These are phyloP conservation scores for Cottoperca gobio DNA, from an alignment of 2,797 vertebrate genomes.

Conservation along the genomic window DNA sequence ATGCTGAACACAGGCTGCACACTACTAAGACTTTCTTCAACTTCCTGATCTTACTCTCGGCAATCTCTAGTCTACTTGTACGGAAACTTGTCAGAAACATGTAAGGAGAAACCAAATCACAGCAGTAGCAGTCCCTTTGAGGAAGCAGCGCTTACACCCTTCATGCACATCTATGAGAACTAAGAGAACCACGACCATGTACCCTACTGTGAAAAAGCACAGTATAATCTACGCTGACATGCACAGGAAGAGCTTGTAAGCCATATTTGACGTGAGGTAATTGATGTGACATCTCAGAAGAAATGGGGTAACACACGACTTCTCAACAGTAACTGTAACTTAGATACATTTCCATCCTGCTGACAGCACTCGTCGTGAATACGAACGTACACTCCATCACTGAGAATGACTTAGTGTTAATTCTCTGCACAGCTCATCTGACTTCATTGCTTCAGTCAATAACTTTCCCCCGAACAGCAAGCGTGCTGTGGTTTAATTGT, in stretches of 20 bases:
- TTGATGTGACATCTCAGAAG: neutral
- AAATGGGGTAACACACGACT: neutral
- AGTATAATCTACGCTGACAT: neutral
- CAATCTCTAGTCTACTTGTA: neutral
- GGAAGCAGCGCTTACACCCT: neutral
- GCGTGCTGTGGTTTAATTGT: neutral
- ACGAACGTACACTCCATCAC: conserved; percentile 15
- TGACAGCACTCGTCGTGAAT: conserved; percentile 1
- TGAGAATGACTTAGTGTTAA: neutral
- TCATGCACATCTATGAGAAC: neutral
- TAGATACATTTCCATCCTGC: conserved; percentile 12
- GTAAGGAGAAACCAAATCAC: neutral
- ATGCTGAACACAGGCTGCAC: neutral
- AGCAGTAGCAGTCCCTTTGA: neutral
- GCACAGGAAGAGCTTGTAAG: neutral
- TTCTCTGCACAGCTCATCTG: conserved; percentile 15
- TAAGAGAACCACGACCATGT: neutral
- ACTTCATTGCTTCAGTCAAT: conserved; percentile 37
- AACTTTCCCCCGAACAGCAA: conserved; percentile 12
- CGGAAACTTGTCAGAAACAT: neutral
- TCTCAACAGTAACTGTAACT: neutral
- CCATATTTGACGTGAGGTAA: neutral
- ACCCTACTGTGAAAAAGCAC: neutral
- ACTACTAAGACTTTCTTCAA: neutral
- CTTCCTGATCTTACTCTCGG: neutral